Evolutionary conservation across 2,113 vertebrate species (phyloP), one percentile per base, ranked within the genome.

Genomic region (Ceyx margarethae): DNA sequence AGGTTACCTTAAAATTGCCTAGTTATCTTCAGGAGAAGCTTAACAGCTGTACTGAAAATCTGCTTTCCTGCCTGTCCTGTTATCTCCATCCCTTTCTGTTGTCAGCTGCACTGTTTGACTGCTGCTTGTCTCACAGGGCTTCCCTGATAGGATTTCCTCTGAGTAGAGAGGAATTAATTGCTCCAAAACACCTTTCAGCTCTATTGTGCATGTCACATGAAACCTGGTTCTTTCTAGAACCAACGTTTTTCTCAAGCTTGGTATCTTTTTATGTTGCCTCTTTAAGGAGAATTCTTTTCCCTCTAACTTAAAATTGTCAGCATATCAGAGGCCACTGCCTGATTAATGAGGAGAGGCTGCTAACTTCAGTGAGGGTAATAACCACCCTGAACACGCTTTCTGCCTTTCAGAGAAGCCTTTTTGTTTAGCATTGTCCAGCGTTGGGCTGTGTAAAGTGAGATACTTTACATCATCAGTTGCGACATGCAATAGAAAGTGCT

Each of bases 151-250:
- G 11, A 5, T 48, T 65, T 31, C 8, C 17, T 51, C n/a, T 2
- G 18, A 6, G 5, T 4, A 51, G 28, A 37, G 28, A 42, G n/a
- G 16, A 35, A 40, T 42, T 10, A 17, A 6, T 48, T 51, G 45
- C 31, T 53, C 61, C 4, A 3, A 4, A 1, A 2, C 31, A 46
- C 28, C 43, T 53, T 66, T 40, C 26, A 23, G 2, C 9, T 0
- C 0, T 14, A 2, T 16, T 28, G 17, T 35, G 17, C 2, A 0
- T 48, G 13, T 23, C 15, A 20, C 2, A 0, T 13, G 35, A 53
- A 73, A 77, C 28, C 23, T 8, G 43, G 3, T 42, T 61, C 13
- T 80, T 25, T 50, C 45, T 40, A 31, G 35, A 57, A 68, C 2
- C 2, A 89, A n/a, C 0, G 0, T 64, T 40, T 76, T 58, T 25